Base-by-base conservation (phyloP, 2,113 vertebrate species). In the Tachycineta bicolor region DNA sequence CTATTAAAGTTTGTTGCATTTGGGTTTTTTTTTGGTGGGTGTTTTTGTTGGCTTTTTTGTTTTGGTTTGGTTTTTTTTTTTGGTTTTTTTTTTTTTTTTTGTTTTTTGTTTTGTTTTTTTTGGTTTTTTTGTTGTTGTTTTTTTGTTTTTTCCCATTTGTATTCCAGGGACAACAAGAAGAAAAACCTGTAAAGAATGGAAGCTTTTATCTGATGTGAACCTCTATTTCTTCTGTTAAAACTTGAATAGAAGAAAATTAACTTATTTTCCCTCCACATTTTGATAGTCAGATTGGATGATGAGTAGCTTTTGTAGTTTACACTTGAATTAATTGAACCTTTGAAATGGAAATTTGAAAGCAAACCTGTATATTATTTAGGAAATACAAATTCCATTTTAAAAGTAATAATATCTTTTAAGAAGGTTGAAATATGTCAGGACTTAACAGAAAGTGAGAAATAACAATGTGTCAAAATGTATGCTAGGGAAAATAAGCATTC, bases 261-360 rank as follows among this genome's bases (percentile, higher is more conserved):
- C 68, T 63, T 82, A 49, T 65, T 91, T 65, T 82, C 39, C 31
- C 14, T n/a, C 19, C 12, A 55, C 11, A 29, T 74, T 91, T 94
- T 89, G 67, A 89, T 91, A 88, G 59, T 89, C 59, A 89, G 33
- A 87, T 69, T 80, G 65, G 24, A 56, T 78, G 78, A 62, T 76
- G 55, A 89, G 18, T 43, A 89, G 69, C 74, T 94, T 93, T 89
- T 88, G 73, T 49, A 83, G 34, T 43, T 94, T 93, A 55, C 23
- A 73, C 29, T 79, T 87, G 88, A 96, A 96, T 73, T 94, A 92
- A 89, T 5, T 70, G 60, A 65, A 89, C 9, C 63, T 93, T 95
- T 96, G 80, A 93, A 95, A 94, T 90, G 86, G 63, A 94, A 94
- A 97, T 87, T 74, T 83, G 55, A 89, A 93, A 96, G 59, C 28